Percentiles rank a stretch among this genome's conserved stretches.
Conservation (phyloP, 2,888 invertebrate genomes). For the Hermodice carunculata region DNA sequence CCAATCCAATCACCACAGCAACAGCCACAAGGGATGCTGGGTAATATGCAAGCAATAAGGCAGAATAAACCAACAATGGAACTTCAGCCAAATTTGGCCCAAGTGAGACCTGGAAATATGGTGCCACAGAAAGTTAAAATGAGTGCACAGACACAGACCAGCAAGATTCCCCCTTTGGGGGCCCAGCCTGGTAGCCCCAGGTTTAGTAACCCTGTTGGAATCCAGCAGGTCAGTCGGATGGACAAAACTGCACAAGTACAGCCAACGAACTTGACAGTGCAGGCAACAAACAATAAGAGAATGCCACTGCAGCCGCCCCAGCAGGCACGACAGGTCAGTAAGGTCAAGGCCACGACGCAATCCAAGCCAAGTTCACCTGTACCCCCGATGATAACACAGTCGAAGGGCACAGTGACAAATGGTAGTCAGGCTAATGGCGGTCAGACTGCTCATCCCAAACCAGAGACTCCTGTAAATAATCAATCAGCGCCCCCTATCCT, state of each 20-base stretch:
- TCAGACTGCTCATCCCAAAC: neutral
- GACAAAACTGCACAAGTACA: conserved; percentile 16
- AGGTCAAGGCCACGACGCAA: neutral
- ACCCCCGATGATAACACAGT: no score
- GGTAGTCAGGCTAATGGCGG: no score
- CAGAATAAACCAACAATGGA: no score
- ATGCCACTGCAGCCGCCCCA: neutral
- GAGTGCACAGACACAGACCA: neutral
- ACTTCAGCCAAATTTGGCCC: no score
- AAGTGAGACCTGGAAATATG: no score
- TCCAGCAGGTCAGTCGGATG: conserved; percentile 1
- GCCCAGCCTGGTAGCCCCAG: neutral
- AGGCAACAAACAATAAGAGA: neutral
- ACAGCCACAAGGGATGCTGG: conserved; percentile 27
- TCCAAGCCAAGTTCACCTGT: no score
- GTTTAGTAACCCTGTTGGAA: neutral
- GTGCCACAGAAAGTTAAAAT: no score
- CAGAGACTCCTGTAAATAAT: neutral
- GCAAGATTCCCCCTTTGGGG: neutral
- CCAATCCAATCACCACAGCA: no score
- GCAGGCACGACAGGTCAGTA: neutral
- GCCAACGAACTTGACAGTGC: conserved; percentile 9
- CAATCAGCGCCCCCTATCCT: neutral
- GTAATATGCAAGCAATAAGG: conserved; percentile 23
- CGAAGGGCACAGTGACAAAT: no score